A percentile compares a stretch with the other conserved stretches of the same genome.
Evolutionary conservation across 1,140 invertebrate genomes (phyloP).

Genomic region (Antheraea pernyi): DNA sequence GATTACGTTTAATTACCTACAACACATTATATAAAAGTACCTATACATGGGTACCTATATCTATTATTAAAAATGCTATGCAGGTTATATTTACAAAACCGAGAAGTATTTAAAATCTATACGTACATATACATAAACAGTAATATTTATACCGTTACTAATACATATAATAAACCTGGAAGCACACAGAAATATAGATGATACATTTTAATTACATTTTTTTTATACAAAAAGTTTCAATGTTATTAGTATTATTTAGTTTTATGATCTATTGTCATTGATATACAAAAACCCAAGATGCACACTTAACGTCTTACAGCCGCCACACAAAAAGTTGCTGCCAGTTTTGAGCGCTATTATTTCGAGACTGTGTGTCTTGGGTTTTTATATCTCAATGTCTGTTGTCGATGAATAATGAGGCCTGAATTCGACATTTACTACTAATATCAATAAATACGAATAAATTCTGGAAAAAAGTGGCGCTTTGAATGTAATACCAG

Average conservation of each 20-base stretch:
- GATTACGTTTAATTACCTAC: constrained; percentile 3
- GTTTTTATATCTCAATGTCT: too few species aligned
- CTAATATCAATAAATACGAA: too few species aligned
- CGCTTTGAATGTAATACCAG: too few species aligned
- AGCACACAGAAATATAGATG: constrained; percentile 52
- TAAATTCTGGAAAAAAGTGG: too few species aligned
- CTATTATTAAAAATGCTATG: constrained; percentile 48
- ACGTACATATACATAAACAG: constrained; percentile 21
- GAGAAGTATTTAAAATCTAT: constrained; percentile 21
- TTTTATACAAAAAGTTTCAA: constrained; percentile 18
- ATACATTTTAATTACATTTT: constrained; percentile 31
- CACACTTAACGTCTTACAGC: too few species aligned
- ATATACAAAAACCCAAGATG: too few species aligned
- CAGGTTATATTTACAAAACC: constrained; percentile 44
- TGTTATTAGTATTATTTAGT: background rate
- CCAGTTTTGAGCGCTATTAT: too few species aligned
- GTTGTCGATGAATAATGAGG: background rate
- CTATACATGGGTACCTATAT: constrained; percentile 1
- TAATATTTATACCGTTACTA: constrained; percentile 26
- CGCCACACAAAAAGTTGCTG: too few species aligned
- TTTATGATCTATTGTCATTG: constrained; percentile 1
- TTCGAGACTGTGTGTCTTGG: too few species aligned
- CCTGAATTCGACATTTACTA: background rate
- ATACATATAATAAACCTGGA: constrained; percentile 42
- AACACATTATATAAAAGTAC: constrained; percentile 10